Conservation (phyloP, 2,113 vertebrate species). For the Steatornis caripensis region DNA sequence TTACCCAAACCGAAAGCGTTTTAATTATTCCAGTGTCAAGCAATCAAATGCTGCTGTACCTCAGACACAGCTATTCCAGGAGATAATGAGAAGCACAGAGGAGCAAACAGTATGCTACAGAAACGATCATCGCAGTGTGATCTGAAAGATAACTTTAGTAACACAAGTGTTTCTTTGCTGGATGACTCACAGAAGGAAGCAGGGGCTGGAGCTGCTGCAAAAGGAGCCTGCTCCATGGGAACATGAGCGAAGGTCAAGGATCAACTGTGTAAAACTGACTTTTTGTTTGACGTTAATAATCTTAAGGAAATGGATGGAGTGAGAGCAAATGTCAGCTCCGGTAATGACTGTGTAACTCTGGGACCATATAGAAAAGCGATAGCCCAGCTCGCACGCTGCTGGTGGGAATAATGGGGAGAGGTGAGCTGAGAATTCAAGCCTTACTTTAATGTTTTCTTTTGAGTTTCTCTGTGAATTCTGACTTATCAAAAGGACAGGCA, state of each 20-base stretch:
- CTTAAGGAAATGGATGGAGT: constrained; percentile 48
- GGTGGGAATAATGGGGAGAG: constrained; percentile 8
- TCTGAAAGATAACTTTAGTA: constrained; percentile 24
- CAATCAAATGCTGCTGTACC: neutral
- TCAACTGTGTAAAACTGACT: constrained; percentile 24
- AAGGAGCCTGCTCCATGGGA: constrained; percentile 29
- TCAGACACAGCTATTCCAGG: constrained; percentile 17
- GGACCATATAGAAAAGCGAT: neutral
- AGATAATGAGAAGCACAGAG: constrained; percentile 36
- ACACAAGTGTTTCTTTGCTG: constrained; percentile 30
- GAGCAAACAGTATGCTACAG: constrained; percentile 18
- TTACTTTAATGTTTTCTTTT: neutral
- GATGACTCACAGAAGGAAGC: constrained; percentile 49
- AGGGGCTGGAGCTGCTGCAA: neutral
- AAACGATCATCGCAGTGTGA: neutral
- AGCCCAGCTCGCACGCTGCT: neutral
- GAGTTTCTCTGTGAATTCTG: neutral
- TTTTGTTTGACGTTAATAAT: constrained; percentile 59
- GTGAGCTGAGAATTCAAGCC: neutral
- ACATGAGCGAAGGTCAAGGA: constrained; percentile 33
- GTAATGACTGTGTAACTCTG: constrained; percentile 39
- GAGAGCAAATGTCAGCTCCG: constrained; percentile 50
- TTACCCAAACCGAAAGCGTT: neutral
- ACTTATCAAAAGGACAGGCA: neutral
- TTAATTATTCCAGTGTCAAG: constrained; percentile 8